Evolutionary conservation across 2,797 vertebrate genomes (phyloP), one percentile per base, ranked within the genome.

Genomic region (Uromys caudimaculatus): DNA sequence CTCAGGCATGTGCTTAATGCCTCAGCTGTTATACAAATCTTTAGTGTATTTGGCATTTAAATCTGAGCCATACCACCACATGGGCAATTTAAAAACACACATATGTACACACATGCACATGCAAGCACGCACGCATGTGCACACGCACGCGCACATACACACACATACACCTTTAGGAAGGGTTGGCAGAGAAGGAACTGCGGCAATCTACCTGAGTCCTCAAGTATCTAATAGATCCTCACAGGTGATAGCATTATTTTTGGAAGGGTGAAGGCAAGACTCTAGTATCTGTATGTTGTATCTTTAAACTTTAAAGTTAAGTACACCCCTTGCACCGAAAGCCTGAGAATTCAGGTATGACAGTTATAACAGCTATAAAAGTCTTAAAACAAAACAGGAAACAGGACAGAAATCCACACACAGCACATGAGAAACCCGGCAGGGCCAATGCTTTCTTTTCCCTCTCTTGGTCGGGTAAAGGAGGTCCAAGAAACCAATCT

Each of bases 41-140:
- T 95, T 94, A 97, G 79, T 3, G 0, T 94, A 71, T 95, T 73
- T 96, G 93, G 97, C 96, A 97, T 97, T 96, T 98, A 94, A 6
- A 6, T 97, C 76, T 96, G 85, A 98, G 58, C 67, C 96, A 89
- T 35, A 67, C 88, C 91, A 77, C 76, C 95, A 97, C 62, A 97
- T 14, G 41, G 47, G 76, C 95, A 85, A 97, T 97, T 71, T 83
- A 84, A 73, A 96, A 58, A 93, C 32, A n/a, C 50, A 19, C 13
- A 35, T 14, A 35, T 47, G 50, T 35, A 58, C 35, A 3, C 21
- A n/a, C 29, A 35, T 9, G 4, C 14, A 29, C 38, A 35, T 9
- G 4, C 14, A 29, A 24, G 29, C 56, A 5, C 44, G 0, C 81
- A 19, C 6, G 4, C 79, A 38, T 41, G 27, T 7, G 13, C 73